Evolutionary conservation across 1,140 invertebrate genomes (phyloP), one percentile per base, ranked within the genome.

Genomic region (Drosophila santomea): DNA sequence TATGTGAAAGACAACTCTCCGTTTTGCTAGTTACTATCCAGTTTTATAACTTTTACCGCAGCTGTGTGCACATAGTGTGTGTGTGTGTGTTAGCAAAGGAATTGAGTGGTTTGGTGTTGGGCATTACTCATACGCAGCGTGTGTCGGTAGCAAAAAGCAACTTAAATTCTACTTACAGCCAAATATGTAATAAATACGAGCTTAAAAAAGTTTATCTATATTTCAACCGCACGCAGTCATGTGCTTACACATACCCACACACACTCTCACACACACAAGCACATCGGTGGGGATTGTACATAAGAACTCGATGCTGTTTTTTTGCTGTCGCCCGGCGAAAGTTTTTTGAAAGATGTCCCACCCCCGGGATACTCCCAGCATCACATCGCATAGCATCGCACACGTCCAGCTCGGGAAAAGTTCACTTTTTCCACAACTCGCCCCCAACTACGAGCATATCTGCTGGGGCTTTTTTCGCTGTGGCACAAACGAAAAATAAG

Each of bases 181-280:
- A 89, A 88, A 88, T 89, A 88, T 88, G 84, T 89, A 89, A 88
- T 88, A 88, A 89, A 88, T 88, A 89, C 83, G 68, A 89, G 83
- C 83, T 88, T 89, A 89, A 88, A 89, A 88, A 88, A 89, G 80
- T 88, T 88, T 88, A 89, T 89, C 83, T 88, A 83, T 88, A 89
- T 88, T 88, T 89, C 83, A 89, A 88, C 83, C 83, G 60, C 83
- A 88, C 83, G 83, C 82, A 86, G 82, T 88, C 83, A 88, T 86
- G 83, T 86, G 69, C 81, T 60, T 47, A 55, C 62, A 69, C 50
- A 59, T 28, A 60, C 54, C 61, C 23, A 67, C 51, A 54, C 14
- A 56, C 8, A 14, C 12, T 2, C n/a, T 12, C 38, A 52, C 28
- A 36, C 38, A 35, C 14, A 50, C 38, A 57, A 48, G 50, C 52